Conservation (phyloP, 2,797 vertebrate genomes). For the Pantherophis alleghaniensis region DNA sequence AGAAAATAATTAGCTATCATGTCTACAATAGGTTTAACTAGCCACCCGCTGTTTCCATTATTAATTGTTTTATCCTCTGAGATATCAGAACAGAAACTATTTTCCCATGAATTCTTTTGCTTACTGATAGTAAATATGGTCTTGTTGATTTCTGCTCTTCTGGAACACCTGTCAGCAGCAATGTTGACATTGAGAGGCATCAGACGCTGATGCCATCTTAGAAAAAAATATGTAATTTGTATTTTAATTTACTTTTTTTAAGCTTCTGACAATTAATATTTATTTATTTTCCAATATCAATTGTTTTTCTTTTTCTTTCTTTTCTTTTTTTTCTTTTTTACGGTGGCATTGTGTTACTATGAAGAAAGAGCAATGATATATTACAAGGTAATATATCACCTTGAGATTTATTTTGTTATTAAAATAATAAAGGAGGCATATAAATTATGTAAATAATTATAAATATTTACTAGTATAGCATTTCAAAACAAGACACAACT, state of each 20-base stretch:
- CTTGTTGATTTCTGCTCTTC: background rate
- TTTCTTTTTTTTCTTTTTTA: background rate
- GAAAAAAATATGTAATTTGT: background rate
- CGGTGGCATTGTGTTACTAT: background rate
- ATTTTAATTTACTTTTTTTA: conserved; percentile 6
- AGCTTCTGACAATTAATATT: background rate
- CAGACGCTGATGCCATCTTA: background rate
- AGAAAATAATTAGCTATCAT: background rate
- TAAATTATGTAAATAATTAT: background rate
- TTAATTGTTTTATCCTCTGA: background rate
- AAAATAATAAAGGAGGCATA: background rate
- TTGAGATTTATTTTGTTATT: background rate
- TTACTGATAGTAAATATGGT: background rate
- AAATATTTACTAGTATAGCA: background rate
- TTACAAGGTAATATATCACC: background rate
- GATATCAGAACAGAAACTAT: background rate
- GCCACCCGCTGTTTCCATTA: background rate
- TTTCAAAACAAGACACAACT: background rate
- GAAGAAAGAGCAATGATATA: background rate
- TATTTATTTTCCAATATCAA: background rate
- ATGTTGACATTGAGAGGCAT: background rate
- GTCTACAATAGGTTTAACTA: background rate
- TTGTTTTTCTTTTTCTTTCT: background rate
- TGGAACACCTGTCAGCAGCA: background rate
- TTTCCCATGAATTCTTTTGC: background rate